Conservation (phyloP, 2,888 invertebrate genomes). For the Horisme vitalbata region DNA sequence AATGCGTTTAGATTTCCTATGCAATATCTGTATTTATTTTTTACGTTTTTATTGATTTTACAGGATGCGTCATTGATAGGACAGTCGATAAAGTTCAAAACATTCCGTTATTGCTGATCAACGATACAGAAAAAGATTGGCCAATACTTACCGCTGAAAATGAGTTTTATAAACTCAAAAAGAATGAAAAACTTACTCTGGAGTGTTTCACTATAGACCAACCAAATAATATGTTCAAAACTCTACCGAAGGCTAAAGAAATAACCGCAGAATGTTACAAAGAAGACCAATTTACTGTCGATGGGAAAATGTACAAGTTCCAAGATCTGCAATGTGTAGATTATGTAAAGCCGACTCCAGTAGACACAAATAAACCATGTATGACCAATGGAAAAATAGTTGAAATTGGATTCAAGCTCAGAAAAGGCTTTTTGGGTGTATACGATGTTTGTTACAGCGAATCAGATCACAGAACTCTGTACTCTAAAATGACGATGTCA, state of each 20-base stretch:
- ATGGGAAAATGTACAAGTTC: slow-evolving; percentile 23
- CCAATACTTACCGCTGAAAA: neutral
- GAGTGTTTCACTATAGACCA: slow-evolving; percentile 18
- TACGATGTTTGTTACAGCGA: slow-evolving; percentile 27
- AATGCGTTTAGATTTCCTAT: no score
- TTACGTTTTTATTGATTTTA: neutral
- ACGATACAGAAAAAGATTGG: no score
- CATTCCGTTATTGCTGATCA: slow-evolving; percentile 12
- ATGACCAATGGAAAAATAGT: slow-evolving; percentile 12
- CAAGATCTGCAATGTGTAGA: slow-evolving; percentile 23
- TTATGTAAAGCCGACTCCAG: slow-evolving; percentile 10
- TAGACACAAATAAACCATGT: slow-evolving; percentile 10
- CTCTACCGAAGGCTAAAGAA: slow-evolving; percentile 11
- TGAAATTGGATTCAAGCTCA: slow-evolving; percentile 20
- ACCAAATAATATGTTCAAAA: slow-evolving; percentile 21
- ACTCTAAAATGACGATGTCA: slow-evolving; percentile 12
- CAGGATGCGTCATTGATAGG: slow-evolving; percentile 22
- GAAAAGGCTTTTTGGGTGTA: slow-evolving; percentile 14
- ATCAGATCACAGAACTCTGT: slow-evolving; percentile 7
- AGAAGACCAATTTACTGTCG: slow-evolving; percentile 23
- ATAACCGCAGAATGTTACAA: slow-evolving; percentile 24
- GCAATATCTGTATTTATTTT: no score
- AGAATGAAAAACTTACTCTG: slow-evolving; percentile 14
- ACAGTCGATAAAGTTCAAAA: slow-evolving; percentile 5
- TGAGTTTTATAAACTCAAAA: slow-evolving; percentile 5